Conservation (phyloP, 2,797 vertebrate species). For the Ficedula albicollis region DNA sequence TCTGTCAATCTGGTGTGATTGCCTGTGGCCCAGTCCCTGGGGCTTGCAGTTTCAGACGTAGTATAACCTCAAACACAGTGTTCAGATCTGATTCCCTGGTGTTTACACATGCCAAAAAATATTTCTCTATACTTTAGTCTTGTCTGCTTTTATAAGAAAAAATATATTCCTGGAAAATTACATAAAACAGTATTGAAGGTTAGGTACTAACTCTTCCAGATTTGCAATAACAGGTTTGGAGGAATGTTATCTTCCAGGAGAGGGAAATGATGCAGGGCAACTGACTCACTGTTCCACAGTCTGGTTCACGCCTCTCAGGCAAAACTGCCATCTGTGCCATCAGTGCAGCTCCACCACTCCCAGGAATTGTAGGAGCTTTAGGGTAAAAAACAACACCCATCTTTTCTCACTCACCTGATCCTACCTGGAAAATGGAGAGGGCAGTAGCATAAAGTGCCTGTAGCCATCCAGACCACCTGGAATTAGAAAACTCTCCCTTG, state of each 20-base stretch:
- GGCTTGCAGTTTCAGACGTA: not conserved
- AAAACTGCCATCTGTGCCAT: conserved; percentile 27
- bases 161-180: not conserved
- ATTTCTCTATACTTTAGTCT: not conserved
- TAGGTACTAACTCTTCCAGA: not conserved
- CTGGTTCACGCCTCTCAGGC: not conserved
- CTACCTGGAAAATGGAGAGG: not conserved
- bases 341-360: conserved; percentile 18
- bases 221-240: not conserved
- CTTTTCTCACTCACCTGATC: not conserved
- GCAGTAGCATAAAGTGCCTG: not conserved
- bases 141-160: not conserved
- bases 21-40: not conserved
- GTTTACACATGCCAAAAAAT: not conserved
- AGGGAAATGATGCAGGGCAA: not conserved
- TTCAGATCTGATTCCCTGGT: not conserved
- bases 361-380: not conserved
- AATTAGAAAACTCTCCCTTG: not conserved
- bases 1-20: not conserved
- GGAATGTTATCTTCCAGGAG: not conserved
- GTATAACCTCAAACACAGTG: not conserved
- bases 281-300: not conserved
- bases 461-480: conserved; percentile 4
- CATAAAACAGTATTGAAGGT: not conserved
- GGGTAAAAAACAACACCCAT: not conserved